Percentiles rank a stretch among this genome's conserved stretches.
These are phyloP conservation scores for Peromyscus leucopus DNA, from an alignment of 2,113 vertebrate genomes.

Conservation along the genomic window DNA sequence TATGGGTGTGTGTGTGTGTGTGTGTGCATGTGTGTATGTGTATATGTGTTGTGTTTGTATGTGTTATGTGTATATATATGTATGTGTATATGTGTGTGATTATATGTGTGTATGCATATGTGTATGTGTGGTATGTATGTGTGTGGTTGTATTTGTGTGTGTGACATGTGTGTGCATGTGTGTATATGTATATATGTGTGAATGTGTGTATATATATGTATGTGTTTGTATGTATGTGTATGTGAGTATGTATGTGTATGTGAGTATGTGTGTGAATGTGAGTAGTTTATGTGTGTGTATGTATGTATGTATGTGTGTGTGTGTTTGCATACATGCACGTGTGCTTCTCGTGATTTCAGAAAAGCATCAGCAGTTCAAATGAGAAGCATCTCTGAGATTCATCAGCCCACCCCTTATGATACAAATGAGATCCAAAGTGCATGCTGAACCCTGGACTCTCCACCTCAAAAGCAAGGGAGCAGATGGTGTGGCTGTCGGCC, in stretches of 20 bases:
- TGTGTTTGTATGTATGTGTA: neutral
- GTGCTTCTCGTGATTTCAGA: neutral
- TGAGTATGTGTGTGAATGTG: neutral
- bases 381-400: neutral
- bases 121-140: neutral
- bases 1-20: neutral
- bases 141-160: neutral
- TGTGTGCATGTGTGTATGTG: neutral
- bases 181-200: neutral
- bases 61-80: neutral
- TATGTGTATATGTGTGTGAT: neutral
- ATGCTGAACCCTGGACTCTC: neutral
- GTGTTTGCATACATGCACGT: neutral
- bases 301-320: neutral
- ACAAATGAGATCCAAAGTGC: neutral
- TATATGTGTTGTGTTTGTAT: neutral
- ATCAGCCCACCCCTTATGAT: neutral
- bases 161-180: neutral
- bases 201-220: neutral
- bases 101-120: neutral
- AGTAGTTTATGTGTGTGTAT: neutral
- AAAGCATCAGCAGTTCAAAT: neutral
- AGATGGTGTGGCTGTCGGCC: neutral
- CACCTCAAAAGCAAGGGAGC: neutral
- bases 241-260: neutral